A percentile compares a stretch with the other conserved stretches of the same genome.
Evolutionary conservation across 1,140 invertebrate genomes (phyloP).

Genomic region (Phthorimaea operculella): DNA sequence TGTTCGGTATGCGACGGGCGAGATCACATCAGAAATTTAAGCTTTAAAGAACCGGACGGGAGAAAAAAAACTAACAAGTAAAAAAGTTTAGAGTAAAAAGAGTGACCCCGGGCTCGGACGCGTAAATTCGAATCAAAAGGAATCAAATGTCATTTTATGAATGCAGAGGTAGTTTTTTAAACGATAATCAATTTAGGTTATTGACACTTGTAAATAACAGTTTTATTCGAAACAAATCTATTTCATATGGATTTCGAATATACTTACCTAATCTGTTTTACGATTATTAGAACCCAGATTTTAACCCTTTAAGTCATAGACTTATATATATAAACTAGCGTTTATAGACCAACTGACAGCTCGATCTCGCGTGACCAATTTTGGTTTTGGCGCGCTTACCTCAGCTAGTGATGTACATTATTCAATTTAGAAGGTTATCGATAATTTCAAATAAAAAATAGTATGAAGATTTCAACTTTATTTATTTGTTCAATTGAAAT

Average conservation of each 20-base stretch:
- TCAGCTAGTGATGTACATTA: no score
- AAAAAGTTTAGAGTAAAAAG: constrained; percentile 26
- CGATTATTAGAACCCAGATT: no score
- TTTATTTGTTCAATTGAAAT: no score
- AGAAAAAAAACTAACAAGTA: constrained; percentile 31
- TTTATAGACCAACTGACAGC: no score
- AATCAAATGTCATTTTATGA: constrained; percentile 56
- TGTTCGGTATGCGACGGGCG: constrained; percentile 58
- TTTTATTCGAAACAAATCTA: neutral
- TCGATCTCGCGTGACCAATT: no score
- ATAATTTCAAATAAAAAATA: no score
- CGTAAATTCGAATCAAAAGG: constrained; percentile 57
- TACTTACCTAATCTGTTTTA: neutral
- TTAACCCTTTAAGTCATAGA: no score
- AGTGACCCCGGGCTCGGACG: constrained; percentile 40
- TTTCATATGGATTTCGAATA: neutral
- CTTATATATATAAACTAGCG: no score
- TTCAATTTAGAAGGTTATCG: no score
- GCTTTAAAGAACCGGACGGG: constrained; percentile 45
- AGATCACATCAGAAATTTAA: constrained; percentile 63
- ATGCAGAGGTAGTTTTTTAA: neutral
- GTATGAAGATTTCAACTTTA: no score
- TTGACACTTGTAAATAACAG: constrained; percentile 5
- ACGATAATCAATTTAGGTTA: constrained; percentile 18
- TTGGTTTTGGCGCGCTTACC: no score